Evolutionary conservation across 2,888 invertebrate species (phyloP).

Genomic region (Drosophila lutescens): DNA sequence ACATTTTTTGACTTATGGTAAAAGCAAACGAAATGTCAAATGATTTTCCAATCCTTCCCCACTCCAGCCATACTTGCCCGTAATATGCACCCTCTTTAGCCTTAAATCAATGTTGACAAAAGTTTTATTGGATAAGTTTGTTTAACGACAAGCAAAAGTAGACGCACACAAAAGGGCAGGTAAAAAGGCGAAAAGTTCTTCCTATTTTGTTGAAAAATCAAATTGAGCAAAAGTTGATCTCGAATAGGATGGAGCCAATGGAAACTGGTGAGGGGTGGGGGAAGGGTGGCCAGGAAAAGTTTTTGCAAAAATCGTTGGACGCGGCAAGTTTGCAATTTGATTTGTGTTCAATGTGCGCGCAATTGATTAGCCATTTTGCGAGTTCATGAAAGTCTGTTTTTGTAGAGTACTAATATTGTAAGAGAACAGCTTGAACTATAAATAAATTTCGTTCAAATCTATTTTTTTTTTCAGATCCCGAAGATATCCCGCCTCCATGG

Average conservation of each 20-base stretch:
- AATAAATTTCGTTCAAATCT: neutral
- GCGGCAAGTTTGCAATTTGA: slow-evolving; percentile 81
- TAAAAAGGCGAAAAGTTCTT: slow-evolving; percentile 65
- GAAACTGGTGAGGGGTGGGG: neutral
- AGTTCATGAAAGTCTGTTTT: slow-evolving; percentile 68
- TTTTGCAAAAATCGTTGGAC: slow-evolving; percentile 53
- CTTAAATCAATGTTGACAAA: slow-evolving; percentile 84
- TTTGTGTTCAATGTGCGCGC: slow-evolving; percentile 80
- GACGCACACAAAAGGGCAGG: slow-evolving; percentile 52
- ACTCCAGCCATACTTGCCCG: slow-evolving; percentile 45
- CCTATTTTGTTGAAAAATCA: slow-evolving; percentile 68
- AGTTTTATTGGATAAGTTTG: slow-evolving; percentile 85
- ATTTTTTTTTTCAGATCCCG: neutral
- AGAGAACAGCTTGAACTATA: neutral
- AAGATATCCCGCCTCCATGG: neutral
- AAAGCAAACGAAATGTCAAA: slow-evolving; percentile 48
- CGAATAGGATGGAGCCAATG: slow-evolving; percentile 22
- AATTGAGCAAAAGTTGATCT: slow-evolving; percentile 77
- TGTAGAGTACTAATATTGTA: neutral
- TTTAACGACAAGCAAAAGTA: slow-evolving; percentile 75
- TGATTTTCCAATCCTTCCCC: slow-evolving; percentile 19
- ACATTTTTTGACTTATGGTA: slow-evolving; percentile 41
- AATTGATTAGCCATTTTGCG: slow-evolving; percentile 76
- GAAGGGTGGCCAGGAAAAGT: slow-evolving; percentile 30
- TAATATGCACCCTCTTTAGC: slow-evolving; percentile 73